phyloP scores from a whole-genome alignment of 2,797 vertebrate species.

The Pteronotus mesoamericanus region DNA sequence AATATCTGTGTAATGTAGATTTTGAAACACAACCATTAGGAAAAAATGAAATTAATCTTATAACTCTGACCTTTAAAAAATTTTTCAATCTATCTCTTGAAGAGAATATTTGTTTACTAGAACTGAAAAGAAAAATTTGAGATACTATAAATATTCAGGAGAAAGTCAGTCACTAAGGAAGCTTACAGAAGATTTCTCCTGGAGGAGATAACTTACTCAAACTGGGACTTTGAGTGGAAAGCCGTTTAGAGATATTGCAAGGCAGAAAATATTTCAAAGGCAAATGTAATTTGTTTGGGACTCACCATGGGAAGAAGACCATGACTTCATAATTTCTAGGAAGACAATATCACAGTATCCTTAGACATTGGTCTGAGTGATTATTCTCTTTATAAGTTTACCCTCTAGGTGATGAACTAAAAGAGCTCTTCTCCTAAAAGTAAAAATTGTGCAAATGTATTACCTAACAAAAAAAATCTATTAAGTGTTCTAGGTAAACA shows the following conservation, averaged over 20 bases:
- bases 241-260: not conserved
- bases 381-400: not conserved
- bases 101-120: not conserved
- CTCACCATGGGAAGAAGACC: not conserved
- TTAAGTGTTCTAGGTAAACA: not conserved
- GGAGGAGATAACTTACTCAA: not conserved
- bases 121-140: not conserved
- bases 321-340: not conserved
- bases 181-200: not conserved
- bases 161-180: not conserved
- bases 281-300: not conserved
- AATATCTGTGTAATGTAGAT: not conserved
- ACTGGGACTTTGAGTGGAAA: not conserved
- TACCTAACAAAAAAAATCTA: not conserved
- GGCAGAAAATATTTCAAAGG: not conserved
- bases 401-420: not conserved
- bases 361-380: not conserved
- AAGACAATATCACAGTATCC: not conserved
- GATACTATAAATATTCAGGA: not conserved
- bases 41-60: not conserved
- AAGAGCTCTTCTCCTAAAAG: not conserved
- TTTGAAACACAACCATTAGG: not conserved
- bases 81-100: not conserved
- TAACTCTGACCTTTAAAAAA: not conserved
- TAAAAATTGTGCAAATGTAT: not conserved